phyloP scores from a whole-genome alignment of 2,888 invertebrate species.

The Ferrisia virgata region DNA sequence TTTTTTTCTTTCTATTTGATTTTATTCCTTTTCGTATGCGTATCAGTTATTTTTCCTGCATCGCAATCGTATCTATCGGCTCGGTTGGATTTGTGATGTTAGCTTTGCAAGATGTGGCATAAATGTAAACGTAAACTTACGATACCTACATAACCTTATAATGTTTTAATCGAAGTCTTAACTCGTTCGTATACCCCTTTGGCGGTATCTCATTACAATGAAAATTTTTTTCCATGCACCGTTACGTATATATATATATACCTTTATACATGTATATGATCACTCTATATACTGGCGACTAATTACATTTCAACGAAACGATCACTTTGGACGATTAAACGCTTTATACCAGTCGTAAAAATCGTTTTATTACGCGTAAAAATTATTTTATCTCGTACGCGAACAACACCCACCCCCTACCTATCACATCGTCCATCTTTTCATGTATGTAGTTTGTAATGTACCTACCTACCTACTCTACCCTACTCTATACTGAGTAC shows the following conservation, averaged over 20 bases:
- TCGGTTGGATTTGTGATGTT: too few relatives aligned
- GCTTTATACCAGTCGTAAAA: constrained; percentile 13
- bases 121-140: too few relatives aligned
- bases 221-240: neutral
- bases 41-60: neutral
- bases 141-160: neutral
- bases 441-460: neutral
- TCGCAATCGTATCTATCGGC: too few relatives aligned
- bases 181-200: neutral
- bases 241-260: neutral
- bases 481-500: too few relatives aligned
- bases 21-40: too few relatives aligned
- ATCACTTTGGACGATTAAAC: constrained; percentile 21
- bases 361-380: constrained; percentile 29
- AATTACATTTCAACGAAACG: constrained; percentile 24
- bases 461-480: too few relatives aligned
- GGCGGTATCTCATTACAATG: neutral
- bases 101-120: too few relatives aligned
- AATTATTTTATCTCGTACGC: constrained; percentile 1
- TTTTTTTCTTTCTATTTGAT: too few relatives aligned
- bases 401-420: neutral
- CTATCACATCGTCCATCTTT: neutral
- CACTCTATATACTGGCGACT: neutral
- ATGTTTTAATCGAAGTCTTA: neutral
- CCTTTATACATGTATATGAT: too few relatives aligned